Conservation (phyloP, 1,140 invertebrate genomes). For the Eumeta japonica region DNA sequence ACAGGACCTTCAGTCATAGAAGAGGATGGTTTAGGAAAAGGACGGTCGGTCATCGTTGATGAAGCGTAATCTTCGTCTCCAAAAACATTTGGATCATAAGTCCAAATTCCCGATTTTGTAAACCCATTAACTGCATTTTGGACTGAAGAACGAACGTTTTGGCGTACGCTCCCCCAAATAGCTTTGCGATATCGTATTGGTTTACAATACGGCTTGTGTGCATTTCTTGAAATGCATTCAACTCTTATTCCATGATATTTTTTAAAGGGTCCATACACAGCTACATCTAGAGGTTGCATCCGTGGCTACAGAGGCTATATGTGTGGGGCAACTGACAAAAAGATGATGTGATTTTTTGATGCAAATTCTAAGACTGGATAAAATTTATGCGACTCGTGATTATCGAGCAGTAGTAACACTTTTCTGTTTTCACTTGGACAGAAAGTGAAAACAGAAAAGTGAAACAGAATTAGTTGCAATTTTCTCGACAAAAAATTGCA, state of each 20-base stretch:
- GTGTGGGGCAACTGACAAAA: conserved; percentile 32
- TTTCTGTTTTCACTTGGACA: conserved; percentile 11
- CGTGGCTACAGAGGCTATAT: conserved; percentile 34
- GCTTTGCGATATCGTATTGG: too few species aligned
- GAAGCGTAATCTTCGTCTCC: conserved; percentile 7
- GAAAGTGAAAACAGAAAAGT: too few species aligned
- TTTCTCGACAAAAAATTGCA: conserved; percentile 16
- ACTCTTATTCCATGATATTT: conserved; percentile 13
- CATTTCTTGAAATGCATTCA: conserved; percentile 11
- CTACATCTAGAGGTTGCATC: conserved; percentile 41
- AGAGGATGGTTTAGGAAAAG: too few species aligned
- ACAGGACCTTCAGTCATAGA: too few species aligned
- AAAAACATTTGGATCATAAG: conserved; percentile 7
- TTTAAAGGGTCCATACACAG: conserved; percentile 16
- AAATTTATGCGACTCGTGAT: conserved; percentile 24
- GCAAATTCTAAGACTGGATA: conserved; percentile 21
- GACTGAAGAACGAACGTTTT: conserved; percentile 9
- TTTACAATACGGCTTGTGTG: conserved; percentile 11
- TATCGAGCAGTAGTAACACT: conserved; percentile 22
- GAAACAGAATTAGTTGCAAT: too few species aligned
- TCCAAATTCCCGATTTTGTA: too few species aligned
- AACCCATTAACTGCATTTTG: conserved; percentile 12
- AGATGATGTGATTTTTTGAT: conserved; percentile 24
- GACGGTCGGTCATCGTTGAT: conserved; percentile 8
- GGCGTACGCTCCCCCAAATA: conserved; percentile 8